Conservation (phyloP, 2,113 vertebrate genomes). For the Tympanuchus pallidicinctus region DNA sequence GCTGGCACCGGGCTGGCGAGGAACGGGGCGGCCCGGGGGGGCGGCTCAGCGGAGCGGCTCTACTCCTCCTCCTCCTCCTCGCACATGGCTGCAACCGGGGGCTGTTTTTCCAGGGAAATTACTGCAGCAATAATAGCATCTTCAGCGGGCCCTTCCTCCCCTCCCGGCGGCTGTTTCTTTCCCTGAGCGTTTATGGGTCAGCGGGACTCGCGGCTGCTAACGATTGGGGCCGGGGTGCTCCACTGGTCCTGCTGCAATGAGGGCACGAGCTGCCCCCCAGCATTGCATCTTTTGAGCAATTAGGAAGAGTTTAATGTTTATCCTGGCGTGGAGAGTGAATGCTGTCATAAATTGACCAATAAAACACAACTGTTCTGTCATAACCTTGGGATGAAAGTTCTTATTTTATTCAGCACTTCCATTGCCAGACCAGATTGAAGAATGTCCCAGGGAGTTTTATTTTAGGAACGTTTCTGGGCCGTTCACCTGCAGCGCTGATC, state of each 20-base stretch:
- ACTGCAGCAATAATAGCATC: conserved; percentile 8
- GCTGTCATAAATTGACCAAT: neutral
- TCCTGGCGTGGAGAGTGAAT: neutral
- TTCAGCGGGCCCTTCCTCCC: conserved; percentile 37
- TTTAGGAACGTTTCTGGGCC: neutral
- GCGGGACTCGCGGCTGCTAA: conserved; percentile 13
- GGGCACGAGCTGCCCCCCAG: neutral
- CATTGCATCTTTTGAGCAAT: neutral
- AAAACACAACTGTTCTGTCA: neutral
- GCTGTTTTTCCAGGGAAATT: conserved; percentile 29
- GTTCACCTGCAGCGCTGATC: neutral
- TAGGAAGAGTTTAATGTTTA: neutral
- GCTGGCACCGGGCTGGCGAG: neutral
- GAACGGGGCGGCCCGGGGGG: neutral
- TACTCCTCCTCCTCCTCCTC: neutral
- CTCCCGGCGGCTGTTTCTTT: neutral
- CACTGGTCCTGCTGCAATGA: too few relatives aligned
- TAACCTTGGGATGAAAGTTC: neutral
- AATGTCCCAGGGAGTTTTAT: neutral
- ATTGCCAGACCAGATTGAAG: neutral
- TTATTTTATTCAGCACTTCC: neutral
- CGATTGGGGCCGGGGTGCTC: neutral
- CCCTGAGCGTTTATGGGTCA: conserved; percentile 21
- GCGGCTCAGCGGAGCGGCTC: neutral
- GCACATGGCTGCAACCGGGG: neutral